Evolutionary conservation across 1,140 invertebrate species (phyloP), one percentile per base, ranked within the genome.

Genomic region (Bradynema listronoti): DNA sequence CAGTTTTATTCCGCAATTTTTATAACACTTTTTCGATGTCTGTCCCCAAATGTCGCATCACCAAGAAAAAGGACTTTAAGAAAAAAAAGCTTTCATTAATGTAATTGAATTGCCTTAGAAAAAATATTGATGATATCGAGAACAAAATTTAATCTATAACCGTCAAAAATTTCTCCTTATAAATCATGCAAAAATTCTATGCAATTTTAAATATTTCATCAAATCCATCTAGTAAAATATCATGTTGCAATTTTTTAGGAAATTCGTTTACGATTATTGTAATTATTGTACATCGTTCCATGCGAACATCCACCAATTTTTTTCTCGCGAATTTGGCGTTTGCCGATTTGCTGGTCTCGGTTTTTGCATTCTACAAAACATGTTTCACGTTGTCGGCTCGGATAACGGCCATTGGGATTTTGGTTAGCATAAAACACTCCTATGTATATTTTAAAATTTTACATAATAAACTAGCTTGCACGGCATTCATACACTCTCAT

Each of bases 271-370:
- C 57, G 29, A 66, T 63, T 32, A 24, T 65, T 32, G 61, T 63
- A 19, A 63, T 63, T 19, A 33, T 42, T 63, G 61, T 49, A 25
- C 61, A 63, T 34, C 61, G 61, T n/a, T 66, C 61, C 19, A 63
- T 63, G 61, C 62, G 61, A n/a, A 87, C 86, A 33, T 86, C 87
- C 41, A 89, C 88, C 4, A 89, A 89, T 70, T 88, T 89, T 78
- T 89, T 89, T 74, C 77, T 89, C 58, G 86, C 86, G 2, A 89
- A 90, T 77, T 79, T 90, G 43, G 73, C 73, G 7, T 54, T 69
- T 14, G 73, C 73, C 25, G 73, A 75, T 50, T 55, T 75, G 11
- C 58, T 77, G 5, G 72, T 73, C n/a, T n/a, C n/a, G n/a, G n/a
- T n/a, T n/a, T n/a, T n/a, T 73, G 71, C 46, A 73, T 74, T 33